Conservation (phyloP, 1,140 invertebrate species). For the Reticulitermes speratus region DNA sequence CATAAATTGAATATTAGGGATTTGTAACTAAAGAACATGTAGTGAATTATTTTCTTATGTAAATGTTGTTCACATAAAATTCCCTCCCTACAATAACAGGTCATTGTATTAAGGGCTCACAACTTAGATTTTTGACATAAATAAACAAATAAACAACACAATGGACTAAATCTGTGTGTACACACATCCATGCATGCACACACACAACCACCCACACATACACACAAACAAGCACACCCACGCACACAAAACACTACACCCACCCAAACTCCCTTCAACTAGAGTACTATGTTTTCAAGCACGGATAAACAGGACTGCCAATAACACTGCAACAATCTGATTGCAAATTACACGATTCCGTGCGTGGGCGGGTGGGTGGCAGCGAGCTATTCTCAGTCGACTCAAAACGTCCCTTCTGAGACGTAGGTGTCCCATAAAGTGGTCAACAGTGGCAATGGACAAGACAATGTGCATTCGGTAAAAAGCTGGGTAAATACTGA, state of each 20-base stretch:
- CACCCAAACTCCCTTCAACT: slow-evolving; percentile 13
- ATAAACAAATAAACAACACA: slow-evolving; percentile 16
- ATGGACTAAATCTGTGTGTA: neutral
- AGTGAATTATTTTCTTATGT: too few species aligned
- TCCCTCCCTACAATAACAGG: slow-evolving; percentile 5
- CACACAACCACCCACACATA: neutral
- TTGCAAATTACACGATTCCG: slow-evolving; percentile 13
- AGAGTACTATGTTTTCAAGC: neutral
- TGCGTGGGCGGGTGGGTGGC: slow-evolving; percentile 16
- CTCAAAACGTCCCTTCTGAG: slow-evolving; percentile 28
- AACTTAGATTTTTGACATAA: neutral
- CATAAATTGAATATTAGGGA: too few species aligned
- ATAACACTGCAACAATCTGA: slow-evolving; percentile 27
- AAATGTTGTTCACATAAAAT: neutral
- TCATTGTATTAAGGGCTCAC: neutral
- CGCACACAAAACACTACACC: slow-evolving; percentile 22
- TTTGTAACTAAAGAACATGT: too few species aligned
- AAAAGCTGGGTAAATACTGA: slow-evolving; percentile 34
- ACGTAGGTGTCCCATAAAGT: slow-evolving; percentile 38
- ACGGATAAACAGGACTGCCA: slow-evolving; percentile 19
- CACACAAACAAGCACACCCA: neutral
- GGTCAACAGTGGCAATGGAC: slow-evolving; percentile 32
- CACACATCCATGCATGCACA: neutral
- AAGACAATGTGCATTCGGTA: slow-evolving; percentile 35
- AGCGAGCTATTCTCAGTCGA: slow-evolving; percentile 22